Evolutionary conservation across 2,797 vertebrate species (phyloP), one percentile per base, ranked within the genome.

Genomic region (Sebastes oblongus): DNA sequence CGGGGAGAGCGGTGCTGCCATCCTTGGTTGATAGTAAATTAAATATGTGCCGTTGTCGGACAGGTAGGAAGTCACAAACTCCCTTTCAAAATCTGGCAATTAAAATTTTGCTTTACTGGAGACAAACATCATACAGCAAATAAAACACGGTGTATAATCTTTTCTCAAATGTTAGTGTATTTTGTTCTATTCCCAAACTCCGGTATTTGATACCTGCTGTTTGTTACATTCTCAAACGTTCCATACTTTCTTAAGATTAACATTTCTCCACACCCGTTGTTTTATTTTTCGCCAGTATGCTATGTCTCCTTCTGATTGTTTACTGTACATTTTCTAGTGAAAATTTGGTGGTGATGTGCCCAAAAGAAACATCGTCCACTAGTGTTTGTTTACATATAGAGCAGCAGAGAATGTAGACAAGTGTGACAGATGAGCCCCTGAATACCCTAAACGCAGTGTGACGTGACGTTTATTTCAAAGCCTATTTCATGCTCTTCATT

Each of bases 401-500:
- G 42, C 42, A 32, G 66, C 46, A 54, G 27, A 52, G 66, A 8
- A 13, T 22, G 12, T 20, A 20, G 22, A 27, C 50, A 61, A 18
- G 25, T 66, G 18, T 1, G 16, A 8, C 32, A 70, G 27, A 70
- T 60, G 69, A 30, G 24, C 11, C 22, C 20, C 34, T 72, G 32
- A 55, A 75, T 70, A 32, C 16, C 11, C 55, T 66, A 5, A 72
- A 67, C 24, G 42, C 55, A 69, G 36, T 11, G 34, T 24, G 78
- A 46, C 13, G 8, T 72, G 68, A 74, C 67, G 10, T 60, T 60
- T 27, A 81, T 70, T 72, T 46, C 32, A 36, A 56, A 77, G 64
- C 69, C 60, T 71, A 3, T 66, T 74, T 67, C 50, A 27, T 36
- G 66, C 66, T 75, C 72, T 27, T 75, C 67, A 78, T 81, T 78